Base-by-base conservation (phyloP, 1,140 invertebrate genomes). In the Ooceraea biroi region DNA sequence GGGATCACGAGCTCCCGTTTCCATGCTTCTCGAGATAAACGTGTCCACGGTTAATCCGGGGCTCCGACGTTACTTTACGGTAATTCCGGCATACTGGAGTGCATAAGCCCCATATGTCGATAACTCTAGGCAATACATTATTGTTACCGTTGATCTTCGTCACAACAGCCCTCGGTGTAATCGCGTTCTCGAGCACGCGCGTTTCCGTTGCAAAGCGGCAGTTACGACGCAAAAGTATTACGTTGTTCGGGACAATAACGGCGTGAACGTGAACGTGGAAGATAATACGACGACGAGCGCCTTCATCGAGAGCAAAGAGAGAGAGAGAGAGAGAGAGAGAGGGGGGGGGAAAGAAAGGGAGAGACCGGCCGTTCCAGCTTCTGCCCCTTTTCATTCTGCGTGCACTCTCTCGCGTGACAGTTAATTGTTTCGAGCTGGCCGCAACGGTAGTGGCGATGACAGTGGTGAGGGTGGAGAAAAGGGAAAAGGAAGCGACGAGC, bases 391-490 rank as follows among this genome's bases (percentile, higher is more conserved):
- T 80, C 76, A 80, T 69, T 82, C 48, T 69, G 58, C 41, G 69
- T 25, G 22, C 10, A 44, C 46, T 83, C 80, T 25, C 27, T 83
- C 80, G 72, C 46, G 22, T 77, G 72, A 83, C 72, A 83, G 72
- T 83, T 83, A 83, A 83, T 83, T 83, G 73, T 83, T 83, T 57
- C 63, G 76, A 78, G 52, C 30, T 11, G 61, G 22, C 48, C 41
- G 72, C 46, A 27, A 19, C n/a, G n/a, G n/a, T n/a, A n/a, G n/a
- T 1, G 27, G 48, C 60, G 50, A 36, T 7, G 7, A 36, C 36
- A 36, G 36, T 7, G 2, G 36, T 7, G 36, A 36, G 2, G 36
- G 36, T 36, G 50, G n/a, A n/a, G 60, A 52, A 44, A 61, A 82
- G 30, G 57, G 27, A n/a, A 19, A 82, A 61, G 25, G 55, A 48